Conservation (phyloP, 2,888 invertebrate species). For the Fissipunctia ypsillon region DNA sequence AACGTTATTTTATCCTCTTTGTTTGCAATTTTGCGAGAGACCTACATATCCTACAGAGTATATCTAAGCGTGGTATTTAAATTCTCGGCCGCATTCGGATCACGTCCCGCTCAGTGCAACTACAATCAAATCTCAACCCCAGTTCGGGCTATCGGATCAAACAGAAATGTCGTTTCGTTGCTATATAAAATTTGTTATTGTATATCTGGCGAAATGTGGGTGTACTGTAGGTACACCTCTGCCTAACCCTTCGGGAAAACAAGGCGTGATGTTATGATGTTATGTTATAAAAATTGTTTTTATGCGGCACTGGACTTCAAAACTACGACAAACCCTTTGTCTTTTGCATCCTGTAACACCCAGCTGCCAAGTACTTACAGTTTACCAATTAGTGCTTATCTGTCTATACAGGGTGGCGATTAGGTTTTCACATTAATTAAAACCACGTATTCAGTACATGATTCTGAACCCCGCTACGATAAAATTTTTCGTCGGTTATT, state of each 20-base stretch:
- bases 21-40: neutral
- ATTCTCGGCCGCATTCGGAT: conserved; percentile 3
- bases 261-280: too few relatives aligned
- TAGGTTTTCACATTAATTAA: too few relatives aligned
- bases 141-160: neutral
- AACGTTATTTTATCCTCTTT: neutral
- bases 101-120: conserved; percentile 11
- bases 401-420: too few relatives aligned
- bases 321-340: neutral
- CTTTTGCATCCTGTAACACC: neutral
- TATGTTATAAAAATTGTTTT: neutral
- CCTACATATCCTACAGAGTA: too few relatives aligned
- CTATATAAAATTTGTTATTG: neutral
- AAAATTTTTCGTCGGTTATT: too few relatives aligned
- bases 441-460: too few relatives aligned
- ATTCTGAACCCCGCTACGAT: too few relatives aligned
- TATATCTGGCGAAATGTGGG: too few relatives aligned
- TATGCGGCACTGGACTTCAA: neutral
- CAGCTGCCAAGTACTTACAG: neutral
- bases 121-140: conserved; percentile 18
- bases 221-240: too few relatives aligned
- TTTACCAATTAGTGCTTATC: neutral
- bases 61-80: neutral
- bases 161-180: neutral
- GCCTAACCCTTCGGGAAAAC: too few relatives aligned